phyloP scores from a whole-genome alignment of 2,888 invertebrate genomes.

The Agrilus mali region DNA sequence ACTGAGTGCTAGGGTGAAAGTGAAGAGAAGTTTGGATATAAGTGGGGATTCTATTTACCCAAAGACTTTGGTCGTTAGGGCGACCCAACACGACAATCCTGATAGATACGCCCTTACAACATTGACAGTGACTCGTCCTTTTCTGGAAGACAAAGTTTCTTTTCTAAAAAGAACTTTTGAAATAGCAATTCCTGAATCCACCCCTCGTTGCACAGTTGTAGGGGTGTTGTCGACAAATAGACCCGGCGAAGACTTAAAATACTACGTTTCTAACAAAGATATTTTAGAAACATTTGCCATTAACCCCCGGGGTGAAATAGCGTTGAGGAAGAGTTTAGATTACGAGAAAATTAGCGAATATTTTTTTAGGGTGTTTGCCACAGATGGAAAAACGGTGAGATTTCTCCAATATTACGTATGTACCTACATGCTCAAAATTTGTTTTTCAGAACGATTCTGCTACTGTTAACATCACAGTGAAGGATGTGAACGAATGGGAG shows the following conservation, averaged over 20 bases:
- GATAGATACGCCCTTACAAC: slow-evolving; percentile 82
- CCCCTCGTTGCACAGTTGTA: slow-evolving; percentile 60
- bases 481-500: slow-evolving; percentile 88
- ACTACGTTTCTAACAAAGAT: slow-evolving; percentile 62
- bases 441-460: slow-evolving; percentile 68
- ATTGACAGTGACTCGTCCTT: slow-evolving; percentile 49
- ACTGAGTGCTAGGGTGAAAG: too few relatives aligned
- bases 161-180: slow-evolving; percentile 62
- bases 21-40: background rate
- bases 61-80: slow-evolving; percentile 54
- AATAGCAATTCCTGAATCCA: slow-evolving; percentile 63
- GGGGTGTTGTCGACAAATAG: slow-evolving; percentile 56
- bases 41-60: background rate
- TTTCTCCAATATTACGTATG: too few relatives aligned
- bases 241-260: slow-evolving; percentile 53
- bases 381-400: slow-evolving; percentile 61
- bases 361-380: slow-evolving; percentile 67
- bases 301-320: slow-evolving; percentile 66
- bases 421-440: background rate
- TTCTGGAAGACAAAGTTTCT: slow-evolving; percentile 31
- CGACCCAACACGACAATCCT: slow-evolving; percentile 62
- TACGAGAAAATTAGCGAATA: slow-evolving; percentile 62
- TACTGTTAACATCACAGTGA: slow-evolving; percentile 64
- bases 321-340: slow-evolving; percentile 62
- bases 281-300: slow-evolving; percentile 65